Percentiles rank a stretch among this genome's conserved stretches.
Conservation (phyloP, 2,797 vertebrate genomes). For the Naso thynnoides region DNA sequence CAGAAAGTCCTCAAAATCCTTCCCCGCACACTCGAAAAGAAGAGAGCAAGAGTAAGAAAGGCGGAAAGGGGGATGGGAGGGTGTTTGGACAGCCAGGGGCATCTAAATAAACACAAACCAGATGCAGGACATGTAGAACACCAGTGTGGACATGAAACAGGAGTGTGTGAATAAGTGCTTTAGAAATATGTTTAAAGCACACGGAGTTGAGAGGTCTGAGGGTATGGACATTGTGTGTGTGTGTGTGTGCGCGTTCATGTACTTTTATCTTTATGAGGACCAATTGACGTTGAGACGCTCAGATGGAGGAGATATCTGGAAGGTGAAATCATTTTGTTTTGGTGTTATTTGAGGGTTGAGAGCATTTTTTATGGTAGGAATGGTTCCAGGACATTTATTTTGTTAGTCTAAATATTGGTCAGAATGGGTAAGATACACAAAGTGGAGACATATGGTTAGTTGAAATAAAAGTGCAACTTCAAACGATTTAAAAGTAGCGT, state of each 20-base stretch:
- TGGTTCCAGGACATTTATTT: too few relatives aligned
- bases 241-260: neutral
- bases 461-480: too few relatives aligned
- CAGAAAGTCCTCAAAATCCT: conserved; percentile 57
- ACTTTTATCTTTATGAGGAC: conserved; percentile 11
- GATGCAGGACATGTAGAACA: conserved; percentile 71
- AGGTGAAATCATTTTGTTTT: neutral
- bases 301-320: neutral
- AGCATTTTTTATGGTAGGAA: neutral
- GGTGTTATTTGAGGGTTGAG: neutral
- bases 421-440: neutral
- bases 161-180: conserved; percentile 62
- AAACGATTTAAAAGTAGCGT: too few relatives aligned
- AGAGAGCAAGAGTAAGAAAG: conserved; percentile 2
- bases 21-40: conserved; percentile 22
- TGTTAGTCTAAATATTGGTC: too few relatives aligned
- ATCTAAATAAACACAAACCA: conserved; percentile 78
- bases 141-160: conserved; percentile 67
- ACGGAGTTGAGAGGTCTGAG: conserved; percentile 37
- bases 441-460: too few relatives aligned
- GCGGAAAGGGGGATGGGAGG: neutral
- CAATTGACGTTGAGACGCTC: conserved; percentile 6
- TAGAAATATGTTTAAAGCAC: conserved; percentile 54
- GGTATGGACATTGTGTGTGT: neutral
- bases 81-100: conserved; percentile 61